Conservation (phyloP, 2,888 invertebrate genomes). For the Drosophila acutilabella region DNA sequence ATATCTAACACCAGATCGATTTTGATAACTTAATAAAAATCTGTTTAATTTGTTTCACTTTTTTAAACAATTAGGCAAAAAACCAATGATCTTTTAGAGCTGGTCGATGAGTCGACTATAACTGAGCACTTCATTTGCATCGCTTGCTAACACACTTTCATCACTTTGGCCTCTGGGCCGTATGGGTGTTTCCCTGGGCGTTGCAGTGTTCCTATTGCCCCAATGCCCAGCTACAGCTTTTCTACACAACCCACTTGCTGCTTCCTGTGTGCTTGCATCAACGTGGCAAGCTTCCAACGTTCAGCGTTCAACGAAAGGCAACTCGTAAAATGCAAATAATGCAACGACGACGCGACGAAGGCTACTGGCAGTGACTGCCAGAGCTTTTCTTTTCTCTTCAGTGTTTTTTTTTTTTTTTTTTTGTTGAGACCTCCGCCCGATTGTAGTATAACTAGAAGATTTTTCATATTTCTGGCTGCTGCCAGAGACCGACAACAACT, state of each 20-base stretch:
- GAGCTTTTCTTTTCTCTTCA: constrained; percentile 50
- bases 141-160: constrained; percentile 58
- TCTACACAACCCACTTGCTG: neutral
- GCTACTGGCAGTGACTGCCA: constrained; percentile 79
- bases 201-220: constrained; percentile 29
- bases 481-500: constrained; percentile 49
- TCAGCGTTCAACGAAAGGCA: constrained; percentile 51
- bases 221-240: neutral
- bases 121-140: constrained; percentile 18
- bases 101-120: constrained; percentile 39
- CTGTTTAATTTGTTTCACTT: too few relatives aligned
- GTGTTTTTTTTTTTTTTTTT: neutral
- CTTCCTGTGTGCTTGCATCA: neutral
- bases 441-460: constrained; percentile 65
- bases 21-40: too few relatives aligned
- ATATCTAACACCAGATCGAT: too few relatives aligned
- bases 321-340: constrained; percentile 81
- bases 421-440: neutral
- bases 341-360: constrained; percentile 73
- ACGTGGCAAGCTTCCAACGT: constrained; percentile 72
- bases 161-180: constrained; percentile 54
- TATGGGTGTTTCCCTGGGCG: constrained; percentile 53
- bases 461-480: constrained; percentile 78
- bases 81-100: constrained; percentile 20
- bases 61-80: neutral